A percentile compares a stretch with the other conserved stretches of the same genome.
Conservation (phyloP, 2,113 vertebrate species). For the Chitala chitala region DNA sequence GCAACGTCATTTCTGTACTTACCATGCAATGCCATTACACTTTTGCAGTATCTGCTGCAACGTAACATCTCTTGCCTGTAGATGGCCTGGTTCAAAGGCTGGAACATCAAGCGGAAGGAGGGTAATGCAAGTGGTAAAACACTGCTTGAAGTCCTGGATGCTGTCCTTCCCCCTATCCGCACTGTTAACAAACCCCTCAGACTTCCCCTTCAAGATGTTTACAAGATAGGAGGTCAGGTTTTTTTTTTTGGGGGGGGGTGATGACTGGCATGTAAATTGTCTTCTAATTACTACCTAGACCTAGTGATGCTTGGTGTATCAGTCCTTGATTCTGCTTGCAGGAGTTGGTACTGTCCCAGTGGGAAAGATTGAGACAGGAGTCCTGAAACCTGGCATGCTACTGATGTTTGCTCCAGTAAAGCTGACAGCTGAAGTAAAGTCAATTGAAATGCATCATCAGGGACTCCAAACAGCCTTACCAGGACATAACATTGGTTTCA, state of each 20-base stretch:
- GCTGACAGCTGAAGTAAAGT: conserved; percentile 64
- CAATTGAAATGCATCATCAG: conserved; percentile 63
- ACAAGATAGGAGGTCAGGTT: conserved; percentile 68
- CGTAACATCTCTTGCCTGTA: conserved; percentile 23
- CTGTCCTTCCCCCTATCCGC: conserved; percentile 58
- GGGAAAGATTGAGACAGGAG: conserved; percentile 58
- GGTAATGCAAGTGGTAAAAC: conserved; percentile 56
- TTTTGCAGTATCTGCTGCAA: background rate
- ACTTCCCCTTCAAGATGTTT: conserved; percentile 71
- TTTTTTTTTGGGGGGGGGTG: no score
- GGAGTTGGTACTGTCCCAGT: conserved; percentile 60
- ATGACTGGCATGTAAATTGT: background rate
- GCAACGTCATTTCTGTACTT: no score
- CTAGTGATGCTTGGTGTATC: background rate
- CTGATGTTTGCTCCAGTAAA: conserved; percentile 61
- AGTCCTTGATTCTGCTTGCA: conserved; percentile 25
- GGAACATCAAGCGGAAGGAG: conserved; percentile 60
- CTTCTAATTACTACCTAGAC: background rate
- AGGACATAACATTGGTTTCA: conserved; percentile 66
- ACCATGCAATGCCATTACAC: no score
- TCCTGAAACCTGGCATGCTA: conserved; percentile 70
- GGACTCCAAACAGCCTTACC: conserved; percentile 56
- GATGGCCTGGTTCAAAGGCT: conserved; percentile 74
- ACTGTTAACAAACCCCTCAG: conserved; percentile 65
- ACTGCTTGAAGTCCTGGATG: conserved; percentile 68